Conservation (phyloP, 2,113 vertebrate genomes). For the Coryphaenoides rupestris region DNA sequence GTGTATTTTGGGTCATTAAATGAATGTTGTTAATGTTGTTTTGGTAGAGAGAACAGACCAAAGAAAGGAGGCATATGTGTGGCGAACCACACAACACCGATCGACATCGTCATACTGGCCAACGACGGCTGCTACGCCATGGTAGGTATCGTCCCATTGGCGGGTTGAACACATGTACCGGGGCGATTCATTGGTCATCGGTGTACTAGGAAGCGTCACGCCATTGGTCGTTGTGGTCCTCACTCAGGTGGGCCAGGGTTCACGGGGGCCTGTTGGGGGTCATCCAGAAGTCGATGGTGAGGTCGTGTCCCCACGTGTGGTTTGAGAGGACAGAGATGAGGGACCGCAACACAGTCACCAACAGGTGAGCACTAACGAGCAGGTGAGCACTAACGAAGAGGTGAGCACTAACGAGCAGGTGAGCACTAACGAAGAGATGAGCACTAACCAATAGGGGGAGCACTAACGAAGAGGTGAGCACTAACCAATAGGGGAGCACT, state of each 20-base stretch:
- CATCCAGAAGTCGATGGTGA: conserved; percentile 89
- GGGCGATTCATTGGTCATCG: neutral
- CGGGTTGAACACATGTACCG: neutral
- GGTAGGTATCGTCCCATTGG: conserved; percentile 70
- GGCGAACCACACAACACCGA: conserved; percentile 94
- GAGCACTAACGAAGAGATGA: too few species aligned
- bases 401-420: too few species aligned
- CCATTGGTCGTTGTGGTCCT: conserved; percentile 1
- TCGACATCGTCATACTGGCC: conserved; percentile 90
- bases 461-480: too few species aligned
- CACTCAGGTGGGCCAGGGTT: conserved; percentile 88
- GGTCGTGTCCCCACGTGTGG: conserved; percentile 93
- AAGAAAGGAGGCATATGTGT: conserved; percentile 95
- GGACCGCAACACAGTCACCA: conserved; percentile 87
- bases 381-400: too few species aligned
- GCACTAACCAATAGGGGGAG: too few species aligned
- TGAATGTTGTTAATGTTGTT: neutral
- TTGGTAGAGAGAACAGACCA: conserved; percentile 83
- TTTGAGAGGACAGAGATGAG: conserved; percentile 94
- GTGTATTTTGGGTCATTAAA: too few species aligned
- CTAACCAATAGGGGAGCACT: too few species aligned
- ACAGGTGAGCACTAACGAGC: conserved; percentile 76
- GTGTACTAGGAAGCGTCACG: neutral
- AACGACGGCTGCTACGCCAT: conserved; percentile 96
- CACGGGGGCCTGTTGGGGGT: conserved; percentile 91